These are phyloP conservation scores for Dicranocentrus wangi DNA, from an alignment of 2,888 invertebrate genomes.

Conservation along the genomic window DNA sequence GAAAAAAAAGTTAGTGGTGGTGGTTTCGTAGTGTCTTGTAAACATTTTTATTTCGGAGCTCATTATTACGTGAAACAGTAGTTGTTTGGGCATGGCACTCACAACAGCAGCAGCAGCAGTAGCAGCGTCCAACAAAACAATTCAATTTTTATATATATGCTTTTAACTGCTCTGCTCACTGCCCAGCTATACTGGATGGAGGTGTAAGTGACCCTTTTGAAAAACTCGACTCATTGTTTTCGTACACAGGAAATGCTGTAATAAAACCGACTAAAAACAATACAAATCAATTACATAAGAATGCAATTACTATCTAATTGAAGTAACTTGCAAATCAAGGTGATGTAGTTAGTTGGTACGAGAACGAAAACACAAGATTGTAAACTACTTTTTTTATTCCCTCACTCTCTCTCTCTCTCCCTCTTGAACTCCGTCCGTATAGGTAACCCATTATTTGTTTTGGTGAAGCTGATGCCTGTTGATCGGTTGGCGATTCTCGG, in stretches of 20 bases:
- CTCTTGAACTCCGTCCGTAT: constrained; percentile 6
- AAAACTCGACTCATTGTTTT: constrained; percentile 40
- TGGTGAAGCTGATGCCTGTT: constrained; percentile 41
- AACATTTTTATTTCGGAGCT: too few relatives aligned
- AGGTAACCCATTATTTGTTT: constrained; percentile 50
- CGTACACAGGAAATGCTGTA: constrained; percentile 50
- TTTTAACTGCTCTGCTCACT: too few relatives aligned
- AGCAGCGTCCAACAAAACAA: too few relatives aligned
- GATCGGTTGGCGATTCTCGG: constrained; percentile 41
- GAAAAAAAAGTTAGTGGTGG: too few relatives aligned
- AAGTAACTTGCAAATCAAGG: constrained; percentile 49
- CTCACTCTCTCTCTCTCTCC: neutral
- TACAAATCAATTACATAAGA: constrained; percentile 65
- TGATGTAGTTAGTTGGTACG: neutral
- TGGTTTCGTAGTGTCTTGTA: too few relatives aligned
- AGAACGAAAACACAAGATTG: constrained; percentile 2
- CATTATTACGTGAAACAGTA: too few relatives aligned
- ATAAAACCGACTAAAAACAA: constrained; percentile 58
- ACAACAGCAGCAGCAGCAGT: too few relatives aligned
- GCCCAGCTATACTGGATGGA: too few relatives aligned
- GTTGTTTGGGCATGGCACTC: too few relatives aligned
- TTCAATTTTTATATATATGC: too few relatives aligned
- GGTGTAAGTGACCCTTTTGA: constrained; percentile 46
- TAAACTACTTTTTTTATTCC: constrained; percentile 14
- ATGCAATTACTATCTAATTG: constrained; percentile 57